phyloP scores from a whole-genome alignment of 2,888 invertebrate species.

The Adelognathus sp. region DNA sequence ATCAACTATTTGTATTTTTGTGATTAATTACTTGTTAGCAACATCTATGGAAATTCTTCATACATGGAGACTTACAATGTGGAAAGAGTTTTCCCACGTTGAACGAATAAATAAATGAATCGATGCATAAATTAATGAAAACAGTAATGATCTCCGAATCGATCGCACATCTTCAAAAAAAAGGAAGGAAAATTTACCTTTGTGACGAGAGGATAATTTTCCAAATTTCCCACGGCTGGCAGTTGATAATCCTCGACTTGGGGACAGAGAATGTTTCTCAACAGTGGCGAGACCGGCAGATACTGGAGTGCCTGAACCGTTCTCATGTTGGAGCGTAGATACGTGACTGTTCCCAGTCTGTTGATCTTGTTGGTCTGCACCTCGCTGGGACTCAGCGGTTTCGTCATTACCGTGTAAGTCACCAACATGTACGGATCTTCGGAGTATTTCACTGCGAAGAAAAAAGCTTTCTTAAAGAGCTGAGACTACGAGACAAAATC shows the following conservation, averaged over 20 bases:
- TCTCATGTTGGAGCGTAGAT: slow-evolving; percentile 82
- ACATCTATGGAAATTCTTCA: too few species aligned
- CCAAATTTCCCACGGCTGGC: slow-evolving; percentile 39
- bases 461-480: neutral
- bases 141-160: too few species aligned
- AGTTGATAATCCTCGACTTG: slow-evolving; percentile 81
- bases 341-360: slow-evolving; percentile 75
- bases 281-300: slow-evolving; percentile 84
- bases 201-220: slow-evolving; percentile 57
- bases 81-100: too few species aligned
- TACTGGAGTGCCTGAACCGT: slow-evolving; percentile 85
- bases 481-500: too few species aligned
- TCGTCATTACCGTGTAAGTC: slow-evolving; percentile 72
- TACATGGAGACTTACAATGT: too few species aligned
- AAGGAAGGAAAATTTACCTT: slow-evolving; percentile 44
- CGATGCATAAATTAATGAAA: too few species aligned
- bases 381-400: slow-evolving; percentile 61
- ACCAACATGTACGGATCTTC: slow-evolving; percentile 67
- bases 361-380: slow-evolving; percentile 64
- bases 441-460: slow-evolving; percentile 60
- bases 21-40: too few species aligned
- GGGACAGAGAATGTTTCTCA: slow-evolving; percentile 84
- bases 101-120: too few species aligned
- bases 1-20: too few species aligned
- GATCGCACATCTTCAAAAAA: too few species aligned